Percentiles rank a stretch among this genome's conserved stretches.
These are phyloP conservation scores for Argyresthia albistria DNA, from an alignment of 2,888 invertebrate genomes.

Conservation along the genomic window DNA sequence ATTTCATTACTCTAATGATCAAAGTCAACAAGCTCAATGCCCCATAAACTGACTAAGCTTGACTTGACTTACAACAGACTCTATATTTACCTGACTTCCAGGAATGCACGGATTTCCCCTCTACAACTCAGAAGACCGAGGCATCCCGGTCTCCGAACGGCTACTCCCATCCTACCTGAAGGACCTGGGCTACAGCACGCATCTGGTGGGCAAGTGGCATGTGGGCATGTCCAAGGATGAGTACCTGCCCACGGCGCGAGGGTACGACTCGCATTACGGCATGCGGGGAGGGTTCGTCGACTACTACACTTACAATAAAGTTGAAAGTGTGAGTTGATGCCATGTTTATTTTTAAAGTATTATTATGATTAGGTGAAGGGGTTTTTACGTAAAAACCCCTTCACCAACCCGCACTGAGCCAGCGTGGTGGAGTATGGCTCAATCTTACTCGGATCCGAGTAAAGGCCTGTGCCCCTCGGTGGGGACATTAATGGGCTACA, in stretches of 20 bases:
- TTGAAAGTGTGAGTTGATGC: slow-evolving; percentile 41
- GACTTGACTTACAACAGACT: too few relatives aligned
- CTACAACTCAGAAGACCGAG: slow-evolving; percentile 53
- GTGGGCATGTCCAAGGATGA: slow-evolving; percentile 82
- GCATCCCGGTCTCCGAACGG: slow-evolving; percentile 65
- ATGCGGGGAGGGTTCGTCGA: slow-evolving; percentile 84
- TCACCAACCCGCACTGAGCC: too few relatives aligned
- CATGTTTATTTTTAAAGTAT: background rate
- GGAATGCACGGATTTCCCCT: slow-evolving; percentile 60
- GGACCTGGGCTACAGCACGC: slow-evolving; percentile 81
- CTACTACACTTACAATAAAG: slow-evolving; percentile 74
- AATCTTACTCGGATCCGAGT: too few relatives aligned
- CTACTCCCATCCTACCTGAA: slow-evolving; percentile 76
- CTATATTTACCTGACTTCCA: slow-evolving; percentile 19
- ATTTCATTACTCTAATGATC: too few relatives aligned
- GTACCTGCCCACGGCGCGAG: slow-evolving; percentile 81
- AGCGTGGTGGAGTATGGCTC: too few relatives aligned
- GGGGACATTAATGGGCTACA: too few relatives aligned
- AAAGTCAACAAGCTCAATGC: too few relatives aligned
- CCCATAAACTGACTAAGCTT: too few relatives aligned
- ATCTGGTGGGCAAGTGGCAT: slow-evolving; percentile 94
- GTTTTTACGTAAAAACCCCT: too few relatives aligned
- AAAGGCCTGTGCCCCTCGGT: too few relatives aligned
- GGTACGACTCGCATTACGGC: slow-evolving; percentile 86
- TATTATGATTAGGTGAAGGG: too few relatives aligned